Evolutionary conservation across 2,888 invertebrate species (phyloP), one percentile per base, ranked within the genome.

Genomic region (Drosophila maculinotata): DNA sequence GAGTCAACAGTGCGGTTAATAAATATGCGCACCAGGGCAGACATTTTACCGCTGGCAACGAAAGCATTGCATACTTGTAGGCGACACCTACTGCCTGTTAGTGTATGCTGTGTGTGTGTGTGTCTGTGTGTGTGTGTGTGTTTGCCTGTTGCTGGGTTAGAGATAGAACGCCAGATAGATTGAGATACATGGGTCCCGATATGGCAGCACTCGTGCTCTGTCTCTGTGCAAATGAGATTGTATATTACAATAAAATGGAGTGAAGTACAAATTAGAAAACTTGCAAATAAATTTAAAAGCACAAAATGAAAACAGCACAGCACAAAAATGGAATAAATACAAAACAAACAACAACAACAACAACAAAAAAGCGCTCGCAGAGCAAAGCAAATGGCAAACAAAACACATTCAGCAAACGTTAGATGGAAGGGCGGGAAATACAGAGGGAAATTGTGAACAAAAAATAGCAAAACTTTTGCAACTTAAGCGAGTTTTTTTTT

Each of bases 241-340:
- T 82, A 86, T 85, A 84, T 86, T 87, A 87, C 81, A 87, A 88
- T 82, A 87, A 84, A 86, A 88, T 82, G 81, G 78, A 87, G 81
- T 83, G 87, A 85, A 88, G 79, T 87, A 88, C 88, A 89, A 89
- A 89, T 89, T 89, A 89, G 83, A 89, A 89, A 89, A 89, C 87
- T 89, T 89, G 81, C 79, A 79, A 85, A 83, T 85, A 88, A 87
- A 89, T 83, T 89, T 73, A 81, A 87, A 84, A 81, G 78, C 70
- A 74, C 67, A 74, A 82, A 81, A 76, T 71, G 79, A 76, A 77
- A 64, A 66, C 56, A 59, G 52, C 52, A 63, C 59, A 69, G 23
- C 49, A 54, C 39, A 58, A 41, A 41, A 56, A 48, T 38, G 56
- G n/a, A 47, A 63, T 49, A 41, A 59, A 57, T 51, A 44, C 30